phyloP scores from a whole-genome alignment of 2,888 invertebrate species.

The Tanaodytes sp. region DNA sequence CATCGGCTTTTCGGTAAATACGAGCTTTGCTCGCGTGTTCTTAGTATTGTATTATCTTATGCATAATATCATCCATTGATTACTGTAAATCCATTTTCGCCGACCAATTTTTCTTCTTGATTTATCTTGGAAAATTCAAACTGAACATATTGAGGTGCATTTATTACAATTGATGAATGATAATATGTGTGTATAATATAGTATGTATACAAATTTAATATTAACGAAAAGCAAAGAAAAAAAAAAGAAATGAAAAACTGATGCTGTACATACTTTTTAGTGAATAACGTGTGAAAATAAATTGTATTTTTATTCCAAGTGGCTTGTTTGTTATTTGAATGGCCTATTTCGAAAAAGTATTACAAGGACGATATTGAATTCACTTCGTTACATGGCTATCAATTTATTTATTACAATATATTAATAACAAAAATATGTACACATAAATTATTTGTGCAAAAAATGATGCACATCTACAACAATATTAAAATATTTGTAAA shows the following conservation, averaged over 20 bases:
- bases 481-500: slow-evolving; percentile 45
- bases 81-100: no score
- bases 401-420: slow-evolving; percentile 52
- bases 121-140: no score
- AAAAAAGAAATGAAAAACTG: slow-evolving; percentile 66
- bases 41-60: slow-evolving; percentile 37
- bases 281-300: slow-evolving; percentile 72
- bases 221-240: no score
- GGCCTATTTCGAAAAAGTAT: no score
- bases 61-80: slow-evolving; percentile 25
- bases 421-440: slow-evolving; percentile 57
- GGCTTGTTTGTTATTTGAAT: no score
- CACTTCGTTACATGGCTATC: no score
- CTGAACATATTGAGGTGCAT: no score
- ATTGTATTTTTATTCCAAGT: slow-evolving; percentile 72
- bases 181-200: slow-evolving; percentile 31
- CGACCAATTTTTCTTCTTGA: no score
- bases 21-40: slow-evolving; percentile 55
- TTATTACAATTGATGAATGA: slow-evolving; percentile 17
- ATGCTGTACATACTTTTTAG: slow-evolving; percentile 73
- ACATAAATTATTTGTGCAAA: slow-evolving; percentile 44
- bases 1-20: slow-evolving; percentile 59
- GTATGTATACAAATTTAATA: slow-evolving; percentile 57
- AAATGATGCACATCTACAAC: slow-evolving; percentile 41
- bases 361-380: no score